Conservation (phyloP, 2,113 vertebrate species). For the Isichthys henryi region DNA sequence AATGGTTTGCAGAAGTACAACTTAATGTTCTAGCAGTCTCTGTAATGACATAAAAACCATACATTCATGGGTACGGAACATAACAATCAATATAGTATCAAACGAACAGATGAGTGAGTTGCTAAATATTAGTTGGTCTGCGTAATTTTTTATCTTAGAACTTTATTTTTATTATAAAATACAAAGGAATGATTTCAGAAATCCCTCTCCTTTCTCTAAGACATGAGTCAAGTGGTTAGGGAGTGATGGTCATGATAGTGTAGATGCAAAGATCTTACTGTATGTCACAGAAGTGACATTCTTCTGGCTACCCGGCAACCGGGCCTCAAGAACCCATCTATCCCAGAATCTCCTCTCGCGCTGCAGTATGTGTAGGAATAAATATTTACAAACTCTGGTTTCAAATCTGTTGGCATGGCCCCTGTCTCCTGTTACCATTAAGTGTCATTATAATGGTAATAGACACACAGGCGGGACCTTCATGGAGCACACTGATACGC, state of each 20-base stretch:
- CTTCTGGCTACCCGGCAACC: constrained; percentile 25
- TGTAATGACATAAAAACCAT: background rate
- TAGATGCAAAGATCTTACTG: constrained; percentile 17
- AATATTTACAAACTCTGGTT: constrained; percentile 57
- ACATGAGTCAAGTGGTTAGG: background rate
- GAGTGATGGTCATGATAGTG: background rate
- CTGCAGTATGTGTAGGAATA: constrained; percentile 44
- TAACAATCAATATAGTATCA: background rate
- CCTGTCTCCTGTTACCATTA: constrained; percentile 47
- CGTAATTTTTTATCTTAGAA: background rate
- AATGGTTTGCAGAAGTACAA: background rate
- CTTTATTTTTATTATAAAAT: background rate
- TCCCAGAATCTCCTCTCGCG: constrained; percentile 27
- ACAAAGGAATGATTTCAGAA: background rate
- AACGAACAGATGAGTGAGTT: background rate
- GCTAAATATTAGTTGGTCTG: background rate
- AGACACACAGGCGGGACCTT: constrained; percentile 43
- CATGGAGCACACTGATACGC: constrained; percentile 41
- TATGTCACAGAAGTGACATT: constrained; percentile 25
- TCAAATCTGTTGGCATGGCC: constrained; percentile 41
- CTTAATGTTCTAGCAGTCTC: background rate
- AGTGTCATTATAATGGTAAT: constrained; percentile 61
- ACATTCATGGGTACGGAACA: background rate
- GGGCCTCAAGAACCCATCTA: constrained; percentile 25
- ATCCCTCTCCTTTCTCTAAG: constrained; percentile 9